These are phyloP conservation scores for Pristis pectinata DNA, from an alignment of 2,797 vertebrate species.

Conservation along the genomic window DNA sequence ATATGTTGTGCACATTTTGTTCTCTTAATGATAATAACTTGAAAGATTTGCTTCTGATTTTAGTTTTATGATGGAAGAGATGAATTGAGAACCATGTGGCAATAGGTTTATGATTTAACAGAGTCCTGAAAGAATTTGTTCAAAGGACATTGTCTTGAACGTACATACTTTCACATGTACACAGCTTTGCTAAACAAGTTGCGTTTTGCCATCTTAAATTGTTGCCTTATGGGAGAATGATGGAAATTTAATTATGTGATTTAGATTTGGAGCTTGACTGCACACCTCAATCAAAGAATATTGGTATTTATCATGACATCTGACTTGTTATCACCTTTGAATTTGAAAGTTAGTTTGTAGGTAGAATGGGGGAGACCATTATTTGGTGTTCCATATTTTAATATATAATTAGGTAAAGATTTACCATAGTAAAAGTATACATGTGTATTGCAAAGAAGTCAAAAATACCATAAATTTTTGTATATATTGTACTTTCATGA, in stretches of 20 bases:
- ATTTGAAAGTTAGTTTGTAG: neutral
- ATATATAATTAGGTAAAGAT: neutral
- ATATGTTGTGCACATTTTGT: neutral
- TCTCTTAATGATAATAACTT: neutral
- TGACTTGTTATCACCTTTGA: neutral
- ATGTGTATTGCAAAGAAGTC: neutral
- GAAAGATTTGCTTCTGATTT: neutral
- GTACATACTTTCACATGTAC: too few species aligned
- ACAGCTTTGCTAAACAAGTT: too few species aligned
- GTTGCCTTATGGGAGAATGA: neutral
- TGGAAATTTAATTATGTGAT: neutral
- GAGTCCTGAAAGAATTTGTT: neutral
- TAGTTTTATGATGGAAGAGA: neutral
- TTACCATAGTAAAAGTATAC: neutral
- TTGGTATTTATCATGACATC: neutral
- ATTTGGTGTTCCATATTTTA: neutral
- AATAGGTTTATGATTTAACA: neutral
- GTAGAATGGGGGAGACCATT: neutral
- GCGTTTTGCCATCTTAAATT: neutral
- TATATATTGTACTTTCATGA: neutral
- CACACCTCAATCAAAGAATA: neutral
- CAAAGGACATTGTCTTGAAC: too few species aligned
- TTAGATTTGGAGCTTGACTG: neutral
- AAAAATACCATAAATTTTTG: neutral
- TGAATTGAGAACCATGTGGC: too few species aligned